A percentile compares a stretch with the other conserved stretches of the same genome.
Evolutionary conservation across 37 sponge, comb jelly and placozoan genomes (phyloP).

Genomic region (Diacarnus erythraeanus): DNA sequence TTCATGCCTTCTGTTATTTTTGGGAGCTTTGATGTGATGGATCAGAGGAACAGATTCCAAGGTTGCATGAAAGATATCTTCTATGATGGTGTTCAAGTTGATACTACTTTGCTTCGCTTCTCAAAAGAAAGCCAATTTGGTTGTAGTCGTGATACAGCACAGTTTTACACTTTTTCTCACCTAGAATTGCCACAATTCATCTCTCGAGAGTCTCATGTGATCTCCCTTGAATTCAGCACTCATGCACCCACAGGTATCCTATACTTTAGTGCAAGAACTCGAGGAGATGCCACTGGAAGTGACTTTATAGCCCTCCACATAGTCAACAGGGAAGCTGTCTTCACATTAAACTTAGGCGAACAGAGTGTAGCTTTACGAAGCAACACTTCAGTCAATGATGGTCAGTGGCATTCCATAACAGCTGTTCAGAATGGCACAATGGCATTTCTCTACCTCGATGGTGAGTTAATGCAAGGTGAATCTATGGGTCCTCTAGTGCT

Average conservation of each 20-base stretch:
- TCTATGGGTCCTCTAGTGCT: constrained; percentile 13
- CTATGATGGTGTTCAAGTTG: neutral
- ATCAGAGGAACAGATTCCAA: neutral
- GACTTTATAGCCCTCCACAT: constrained; percentile 48
- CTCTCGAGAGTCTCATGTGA: constrained; percentile 7
- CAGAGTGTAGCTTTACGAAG: neutral
- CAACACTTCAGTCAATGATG: constrained; percentile 14
- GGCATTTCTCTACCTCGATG: constrained; percentile 25
- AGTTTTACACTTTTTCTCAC: constrained; percentile 27
- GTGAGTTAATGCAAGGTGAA: neutral
- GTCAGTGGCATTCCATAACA: constrained; percentile 35
- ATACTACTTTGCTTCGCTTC: constrained; percentile 20
- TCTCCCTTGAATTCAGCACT: constrained; percentile 34
- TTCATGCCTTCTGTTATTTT: neutral
- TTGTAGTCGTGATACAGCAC: constrained; percentile 41
- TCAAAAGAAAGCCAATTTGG: constrained; percentile 28
- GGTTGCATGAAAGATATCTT: constrained; percentile 39
- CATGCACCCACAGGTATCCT: constrained; percentile 7
- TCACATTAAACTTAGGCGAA: constrained; percentile 37
- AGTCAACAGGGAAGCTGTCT: neutral
- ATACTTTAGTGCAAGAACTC: constrained; percentile 27
- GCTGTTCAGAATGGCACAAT: constrained; percentile 21
- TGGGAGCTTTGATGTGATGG: neutral
- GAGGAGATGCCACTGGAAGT: constrained; percentile 27
- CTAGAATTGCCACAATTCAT: constrained; percentile 21